A percentile compares a stretch with the other conserved stretches of the same genome.
These are phyloP conservation scores for Lophura nycthemera DNA, from an alignment of 2,113 vertebrate genomes.

Conservation along the genomic window DNA sequence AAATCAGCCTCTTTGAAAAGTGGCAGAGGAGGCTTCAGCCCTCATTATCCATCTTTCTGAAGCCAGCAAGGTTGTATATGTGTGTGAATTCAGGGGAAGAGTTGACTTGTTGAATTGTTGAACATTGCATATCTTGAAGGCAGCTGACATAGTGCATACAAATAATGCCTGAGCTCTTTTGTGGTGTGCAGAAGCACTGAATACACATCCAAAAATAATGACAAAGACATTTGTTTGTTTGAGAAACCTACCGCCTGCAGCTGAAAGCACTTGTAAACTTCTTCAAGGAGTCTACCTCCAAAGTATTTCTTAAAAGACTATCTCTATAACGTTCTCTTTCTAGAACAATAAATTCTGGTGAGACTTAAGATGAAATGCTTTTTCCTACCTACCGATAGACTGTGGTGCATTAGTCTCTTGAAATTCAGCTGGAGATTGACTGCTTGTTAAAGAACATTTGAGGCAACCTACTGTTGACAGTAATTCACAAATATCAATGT, in stretches of 20 bases:
- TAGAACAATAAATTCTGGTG: neutral
- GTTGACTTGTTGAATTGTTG: too few species aligned
- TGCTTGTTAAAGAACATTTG: neutral
- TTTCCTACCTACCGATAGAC: neutral
- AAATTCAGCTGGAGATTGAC: neutral
- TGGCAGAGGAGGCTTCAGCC: neutral
- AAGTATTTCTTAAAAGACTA: neutral
- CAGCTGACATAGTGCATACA: neutral
- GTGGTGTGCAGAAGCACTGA: neutral
- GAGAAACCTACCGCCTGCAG: neutral
- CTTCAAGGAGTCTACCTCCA: neutral
- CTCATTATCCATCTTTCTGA: neutral
- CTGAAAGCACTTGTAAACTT: neutral
- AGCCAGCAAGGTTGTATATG: neutral
- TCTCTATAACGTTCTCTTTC: neutral
- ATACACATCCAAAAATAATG: neutral
- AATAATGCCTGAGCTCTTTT: neutral
- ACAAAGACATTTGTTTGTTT: neutral
- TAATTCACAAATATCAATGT: neutral
- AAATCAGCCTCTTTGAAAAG: slow-evolving; percentile 5
- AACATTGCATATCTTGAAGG: neutral
- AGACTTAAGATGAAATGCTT: neutral
- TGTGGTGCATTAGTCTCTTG: neutral
- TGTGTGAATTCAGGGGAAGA: neutral
- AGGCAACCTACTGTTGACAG: neutral